Evolutionary conservation across 1,140 invertebrate species (phyloP), one percentile per base, ranked within the genome.

Genomic region (Drosophila pseudoobscura): DNA sequence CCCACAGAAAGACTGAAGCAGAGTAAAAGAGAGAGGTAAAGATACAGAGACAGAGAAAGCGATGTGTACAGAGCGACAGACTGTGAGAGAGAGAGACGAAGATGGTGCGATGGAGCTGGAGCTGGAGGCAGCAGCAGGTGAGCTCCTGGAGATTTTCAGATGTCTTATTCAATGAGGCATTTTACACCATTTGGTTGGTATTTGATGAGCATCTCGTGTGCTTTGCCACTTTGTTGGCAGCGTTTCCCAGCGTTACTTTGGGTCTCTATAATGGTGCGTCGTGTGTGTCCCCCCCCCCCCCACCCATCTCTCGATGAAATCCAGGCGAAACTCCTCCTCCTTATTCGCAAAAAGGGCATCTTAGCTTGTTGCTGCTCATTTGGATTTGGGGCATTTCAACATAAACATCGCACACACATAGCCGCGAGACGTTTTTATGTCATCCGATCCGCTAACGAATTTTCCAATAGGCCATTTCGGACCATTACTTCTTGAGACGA

Each of bases 121-220:
- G 20, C 20, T 20, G 20, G 1, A 24, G 24, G 24, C 24, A 26
- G 24, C 24, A 43, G 44, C 49, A 74, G 63, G 64, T 78, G 66
- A 60, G 58, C 35, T 39, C 11, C 35, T 39, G 69, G 55, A 77
- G 60, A 56, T 62, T 74, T 77, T 50, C 65, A 68, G 77, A 57
- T 58, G 75, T 60, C 73, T 50, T 47, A 61, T 77, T 87, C 83
- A 87, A 87, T 85, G 83, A 88, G 82, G 78, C 78, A 87, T 87
- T 85, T 85, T 82, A 82, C 82, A 87, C 82, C 78, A 80, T 85
- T 82, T 75, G 60, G 61, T 54, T 85, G 78, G 78, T 45, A 82
- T 87, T 87, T 87, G 82, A 88, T 70, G 80, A 78, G 69, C 79
- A 74, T 64, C 76, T 56, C 71, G 59, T 29, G 47, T 65, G 44